phyloP scores from a whole-genome alignment of 2,113 vertebrate genomes.

The Cinclus cinclus region DNA sequence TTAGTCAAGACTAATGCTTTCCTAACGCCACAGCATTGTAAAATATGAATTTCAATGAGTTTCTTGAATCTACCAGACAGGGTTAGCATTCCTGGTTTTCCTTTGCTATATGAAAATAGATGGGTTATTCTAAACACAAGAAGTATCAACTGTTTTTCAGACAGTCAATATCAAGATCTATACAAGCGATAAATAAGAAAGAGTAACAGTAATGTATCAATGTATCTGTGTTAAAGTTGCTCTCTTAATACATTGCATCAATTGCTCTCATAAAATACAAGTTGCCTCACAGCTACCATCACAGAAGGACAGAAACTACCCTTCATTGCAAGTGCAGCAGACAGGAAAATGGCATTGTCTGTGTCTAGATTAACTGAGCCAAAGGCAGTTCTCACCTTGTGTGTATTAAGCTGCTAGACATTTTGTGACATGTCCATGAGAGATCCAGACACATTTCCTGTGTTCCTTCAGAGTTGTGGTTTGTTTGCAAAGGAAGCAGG shows the following conservation, averaged over 20 bases:
- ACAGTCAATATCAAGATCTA: background rate
- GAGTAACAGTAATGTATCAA: background rate
- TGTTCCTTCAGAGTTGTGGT: background rate
- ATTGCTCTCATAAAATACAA: background rate
- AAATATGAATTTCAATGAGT: background rate
- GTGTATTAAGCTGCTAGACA: background rate
- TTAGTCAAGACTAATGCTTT: background rate
- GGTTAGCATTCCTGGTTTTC: background rate
- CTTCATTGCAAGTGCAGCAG: background rate
- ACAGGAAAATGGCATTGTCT: background rate
- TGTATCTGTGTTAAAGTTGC: background rate
- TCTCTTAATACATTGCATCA: background rate
- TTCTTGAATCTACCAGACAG: background rate
- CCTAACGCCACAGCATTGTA: background rate
- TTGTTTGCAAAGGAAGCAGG: background rate
- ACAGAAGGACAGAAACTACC: background rate
- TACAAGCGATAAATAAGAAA: background rate
- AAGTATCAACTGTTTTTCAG: background rate
- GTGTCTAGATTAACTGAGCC: background rate
- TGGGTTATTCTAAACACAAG: background rate
- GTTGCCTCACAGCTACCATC: background rate
- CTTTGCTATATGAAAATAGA: background rate
- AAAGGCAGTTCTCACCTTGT: background rate
- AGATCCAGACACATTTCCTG: background rate
- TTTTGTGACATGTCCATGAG: background rate